Percentiles rank a stretch among this genome's conserved stretches.
Conservation (phyloP, 1,140 invertebrate genomes). For the Rhagoletis zephyria region DNA sequence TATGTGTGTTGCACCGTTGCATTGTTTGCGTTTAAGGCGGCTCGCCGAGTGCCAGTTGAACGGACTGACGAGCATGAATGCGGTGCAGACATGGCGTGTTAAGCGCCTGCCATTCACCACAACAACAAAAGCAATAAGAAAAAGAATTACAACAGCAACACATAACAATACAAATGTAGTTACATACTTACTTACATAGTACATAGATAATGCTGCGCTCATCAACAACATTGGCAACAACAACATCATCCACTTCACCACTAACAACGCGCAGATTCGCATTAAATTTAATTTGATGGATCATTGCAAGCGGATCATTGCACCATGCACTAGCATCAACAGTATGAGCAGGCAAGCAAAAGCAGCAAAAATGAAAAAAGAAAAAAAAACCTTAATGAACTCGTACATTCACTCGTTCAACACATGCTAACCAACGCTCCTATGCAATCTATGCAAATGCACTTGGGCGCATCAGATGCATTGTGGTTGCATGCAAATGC, state of each 20-base stretch:
- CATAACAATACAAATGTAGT: neutral
- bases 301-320: slow-evolving; percentile 41
- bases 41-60: slow-evolving; percentile 9
- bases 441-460: neutral
- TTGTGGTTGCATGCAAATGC: neutral
- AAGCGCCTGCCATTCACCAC: slow-evolving; percentile 40
- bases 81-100: slow-evolving; percentile 43
- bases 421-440: neutral
- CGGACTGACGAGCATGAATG: slow-evolving; percentile 41
- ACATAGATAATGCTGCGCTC: neutral
- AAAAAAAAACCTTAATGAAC: neutral
- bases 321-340: neutral
- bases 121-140: neutral
- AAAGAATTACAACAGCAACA: neutral
- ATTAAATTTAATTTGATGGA: slow-evolving; percentile 51
- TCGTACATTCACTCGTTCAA: slow-evolving; percentile 5
- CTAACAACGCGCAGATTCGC: neutral
- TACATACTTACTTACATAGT: neutral
- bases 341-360: neutral
- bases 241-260: neutral
- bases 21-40: neutral
- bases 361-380: neutral
- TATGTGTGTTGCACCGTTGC: neutral
- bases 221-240: neutral
- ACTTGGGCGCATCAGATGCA: neutral